Base-by-base conservation (phyloP, 2,888 invertebrate species). In the Caenorhabditis angaria region DNA sequence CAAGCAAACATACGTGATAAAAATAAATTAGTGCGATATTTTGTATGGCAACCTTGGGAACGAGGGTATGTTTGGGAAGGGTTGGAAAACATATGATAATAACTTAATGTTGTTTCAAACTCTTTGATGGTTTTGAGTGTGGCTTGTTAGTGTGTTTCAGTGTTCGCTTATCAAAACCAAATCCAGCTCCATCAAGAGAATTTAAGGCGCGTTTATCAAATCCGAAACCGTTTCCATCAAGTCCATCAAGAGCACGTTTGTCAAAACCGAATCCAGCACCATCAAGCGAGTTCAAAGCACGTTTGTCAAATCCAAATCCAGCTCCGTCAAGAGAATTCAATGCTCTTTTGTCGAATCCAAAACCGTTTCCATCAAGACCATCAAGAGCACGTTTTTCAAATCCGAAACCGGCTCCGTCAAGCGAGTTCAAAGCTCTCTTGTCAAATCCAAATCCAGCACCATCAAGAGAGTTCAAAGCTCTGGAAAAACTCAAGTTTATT, bases 391-490 rank as follows among this genome's bases (percentile, higher is more conserved):
- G 41, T 35, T 72, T 72, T 10, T 70, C 61, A 41, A 67, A 67
- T 20, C 67, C 76, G 51, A 76, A 76, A 4, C 76, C 76, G 25
- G 47, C 25, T 18, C 76, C 76, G 63, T 76, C 76, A 1, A 76
- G 53, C 6, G 65, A 63, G 61, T 77, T 70, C 66, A 80, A 54
- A 29, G 80, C 80, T 56, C 80, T 56, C 61, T 78, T 78, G 48
- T 78, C 78, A 62, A 78, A 79, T 1, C 79, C 79, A 53, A 79
- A 79, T 18, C 79, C 79, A 24, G 61, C 59, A 20, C 80, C 80
- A 28, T 80, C 80, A 27, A 80, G 20, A 18, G 22, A 12, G 24
- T 60, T 25, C 18, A 48, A 29, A 24, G 48, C 60, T 32, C 51
- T 69, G 65, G 54, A 73, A n/a, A n/a, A n/a, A 62, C 35, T 12